Conservation (phyloP, 1,140 invertebrate genomes). For the Meloidogyne hapla region DNA sequence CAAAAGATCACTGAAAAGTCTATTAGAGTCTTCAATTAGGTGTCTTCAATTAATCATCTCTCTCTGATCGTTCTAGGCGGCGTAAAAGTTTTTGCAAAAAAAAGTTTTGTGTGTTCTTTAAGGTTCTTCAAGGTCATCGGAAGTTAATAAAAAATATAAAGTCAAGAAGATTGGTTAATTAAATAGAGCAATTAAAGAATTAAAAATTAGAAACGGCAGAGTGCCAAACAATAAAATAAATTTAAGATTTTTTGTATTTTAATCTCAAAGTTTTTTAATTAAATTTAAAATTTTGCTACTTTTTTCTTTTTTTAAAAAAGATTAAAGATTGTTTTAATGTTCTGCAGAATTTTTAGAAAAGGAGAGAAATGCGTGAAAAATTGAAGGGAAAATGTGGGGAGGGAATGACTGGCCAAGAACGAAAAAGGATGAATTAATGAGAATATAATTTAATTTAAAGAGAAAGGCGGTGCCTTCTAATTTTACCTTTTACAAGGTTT, state of each 20-base stretch:
- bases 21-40: not conserved
- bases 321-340: not conserved
- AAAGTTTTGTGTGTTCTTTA: conserved; percentile 4
- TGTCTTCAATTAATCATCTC: no score
- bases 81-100: not conserved
- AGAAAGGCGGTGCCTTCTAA: not conserved
- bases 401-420: not conserved
- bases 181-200: not conserved
- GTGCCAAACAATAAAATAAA: not conserved
- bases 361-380: not conserved
- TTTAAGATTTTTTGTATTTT: no score
- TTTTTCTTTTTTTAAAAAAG: not conserved
- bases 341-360: not conserved
- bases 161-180: not conserved
- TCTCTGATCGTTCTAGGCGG: not conserved
- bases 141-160: conserved; percentile 1
- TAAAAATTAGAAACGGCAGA: not conserved
- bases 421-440: not conserved
- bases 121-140: not conserved
- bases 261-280: not conserved
- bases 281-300: not conserved
- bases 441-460: not conserved
- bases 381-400: not conserved
- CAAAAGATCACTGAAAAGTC: not conserved
- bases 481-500: not conserved